A percentile compares a stretch with the other conserved stretches of the same genome.
Evolutionary conservation across 1,140 invertebrate genomes (phyloP).

Genomic region (Globodera rostochiensis): DNA sequence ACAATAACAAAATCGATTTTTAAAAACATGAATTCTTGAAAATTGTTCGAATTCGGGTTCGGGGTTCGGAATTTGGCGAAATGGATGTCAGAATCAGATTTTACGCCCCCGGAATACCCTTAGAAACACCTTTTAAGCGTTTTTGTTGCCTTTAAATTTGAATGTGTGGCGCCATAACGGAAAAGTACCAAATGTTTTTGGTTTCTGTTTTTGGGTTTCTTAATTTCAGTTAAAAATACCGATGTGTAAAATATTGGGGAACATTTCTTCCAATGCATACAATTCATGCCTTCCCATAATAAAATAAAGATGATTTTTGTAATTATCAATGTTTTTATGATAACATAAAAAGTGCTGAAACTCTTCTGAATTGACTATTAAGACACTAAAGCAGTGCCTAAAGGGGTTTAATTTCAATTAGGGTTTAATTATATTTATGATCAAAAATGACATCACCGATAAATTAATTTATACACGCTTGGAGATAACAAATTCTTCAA

Average conservation of each 20-base stretch:
- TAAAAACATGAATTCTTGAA: too few species aligned
- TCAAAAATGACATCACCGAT: background rate
- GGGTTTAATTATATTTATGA: too few species aligned
- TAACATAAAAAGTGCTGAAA: background rate
- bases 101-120: too few species aligned
- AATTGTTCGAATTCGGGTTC: too few species aligned
- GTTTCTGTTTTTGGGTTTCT: too few species aligned
- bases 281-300: background rate
- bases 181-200: too few species aligned
- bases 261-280: background rate
- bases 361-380: background rate
- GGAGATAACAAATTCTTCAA: background rate
- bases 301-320: background rate
- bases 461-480: background rate
- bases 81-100: too few species aligned
- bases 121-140: too few species aligned
- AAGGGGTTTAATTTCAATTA: background rate
- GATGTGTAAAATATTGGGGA: background rate
- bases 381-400: background rate
- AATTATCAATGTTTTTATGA: background rate
- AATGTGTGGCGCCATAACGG: too few species aligned
- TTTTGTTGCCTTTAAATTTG: too few species aligned
- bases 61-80: too few species aligned
- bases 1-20: too few species aligned
- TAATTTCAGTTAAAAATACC: background rate